Percentiles rank a stretch among this genome's conserved stretches.
Evolutionary conservation across 2,797 vertebrate genomes (phyloP).

Genomic region (Centroberyx gerrardi): DNA sequence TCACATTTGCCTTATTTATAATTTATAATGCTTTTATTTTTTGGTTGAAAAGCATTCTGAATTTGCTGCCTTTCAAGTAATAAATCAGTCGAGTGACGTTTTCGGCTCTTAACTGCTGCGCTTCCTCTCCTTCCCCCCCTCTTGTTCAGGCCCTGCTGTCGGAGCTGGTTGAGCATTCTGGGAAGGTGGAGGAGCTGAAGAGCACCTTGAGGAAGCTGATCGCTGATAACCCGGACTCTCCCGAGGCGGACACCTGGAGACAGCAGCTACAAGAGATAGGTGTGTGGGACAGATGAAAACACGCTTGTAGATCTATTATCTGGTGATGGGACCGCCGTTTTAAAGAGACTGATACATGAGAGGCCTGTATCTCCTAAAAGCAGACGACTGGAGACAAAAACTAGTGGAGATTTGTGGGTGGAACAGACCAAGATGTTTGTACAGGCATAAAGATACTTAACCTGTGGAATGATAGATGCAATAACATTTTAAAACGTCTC

Average conservation of each 20-base stretch:
- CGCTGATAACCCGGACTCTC: conserved; percentile 91
- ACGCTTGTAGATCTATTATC: not conserved
- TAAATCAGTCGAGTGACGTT: not conserved
- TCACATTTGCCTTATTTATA: not conserved
- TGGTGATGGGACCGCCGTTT: not conserved
- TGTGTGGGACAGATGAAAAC: conserved; percentile 74
- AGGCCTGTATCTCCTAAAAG: not conserved
- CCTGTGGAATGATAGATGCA: no score
- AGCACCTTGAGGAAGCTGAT: conserved; percentile 90
- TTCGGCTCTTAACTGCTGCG: not conserved
- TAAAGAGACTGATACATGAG: not conserved
- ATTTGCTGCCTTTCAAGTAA: not conserved
- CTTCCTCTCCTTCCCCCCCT: not conserved
- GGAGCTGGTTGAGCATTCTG: conserved; percentile 92
- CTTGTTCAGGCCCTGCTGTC: conserved; percentile 89
- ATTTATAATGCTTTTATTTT: not conserved
- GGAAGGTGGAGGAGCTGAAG: conserved; percentile 93
- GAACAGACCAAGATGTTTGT: no score
- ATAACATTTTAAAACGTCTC: no score
- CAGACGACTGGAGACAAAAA: not conserved
- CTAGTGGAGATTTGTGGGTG: not conserved
- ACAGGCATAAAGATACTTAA: no score
- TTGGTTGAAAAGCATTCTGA: not conserved
- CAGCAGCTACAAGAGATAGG: conserved; percentile 94
- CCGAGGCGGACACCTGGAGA: conserved; percentile 93